These are phyloP conservation scores for Rynchops niger DNA, from an alignment of 2,113 vertebrate species.

Conservation along the genomic window DNA sequence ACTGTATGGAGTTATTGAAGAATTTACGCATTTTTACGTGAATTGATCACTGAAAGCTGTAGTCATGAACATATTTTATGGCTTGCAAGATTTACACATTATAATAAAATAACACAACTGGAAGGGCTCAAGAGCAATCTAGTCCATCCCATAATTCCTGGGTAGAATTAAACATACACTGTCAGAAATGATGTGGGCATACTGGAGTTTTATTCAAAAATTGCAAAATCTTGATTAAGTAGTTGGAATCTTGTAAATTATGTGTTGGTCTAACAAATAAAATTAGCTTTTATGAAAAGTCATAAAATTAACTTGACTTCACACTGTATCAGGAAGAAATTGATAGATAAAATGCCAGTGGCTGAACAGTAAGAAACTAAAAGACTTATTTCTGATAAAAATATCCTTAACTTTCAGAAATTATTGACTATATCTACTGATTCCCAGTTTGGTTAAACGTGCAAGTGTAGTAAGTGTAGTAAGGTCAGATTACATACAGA, in stretches of 20 bases:
- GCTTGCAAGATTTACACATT: not conserved
- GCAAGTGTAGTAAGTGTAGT: not conserved
- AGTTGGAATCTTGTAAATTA: not conserved
- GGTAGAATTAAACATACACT: not conserved
- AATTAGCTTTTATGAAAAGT: not conserved
- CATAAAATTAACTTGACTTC: not conserved
- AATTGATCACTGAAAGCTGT: not conserved
- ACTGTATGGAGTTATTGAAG: not conserved
- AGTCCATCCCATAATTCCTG: not conserved
- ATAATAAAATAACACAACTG: not conserved
- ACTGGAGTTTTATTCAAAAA: not conserved
- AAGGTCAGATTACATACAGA: not conserved
- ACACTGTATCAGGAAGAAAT: not conserved
- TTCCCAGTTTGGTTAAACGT: not conserved
- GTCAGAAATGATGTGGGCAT: rapidly evolving
- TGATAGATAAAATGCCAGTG: not conserved
- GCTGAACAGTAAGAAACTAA: not conserved
- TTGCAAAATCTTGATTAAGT: not conserved
- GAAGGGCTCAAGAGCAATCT: not conserved
- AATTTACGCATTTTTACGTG: not conserved
- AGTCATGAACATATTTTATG: not conserved
- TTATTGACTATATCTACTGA: not conserved
- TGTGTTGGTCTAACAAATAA: not conserved
- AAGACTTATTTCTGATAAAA: not conserved
- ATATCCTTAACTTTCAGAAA: not conserved